These are phyloP conservation scores for Cheilosia scutellata DNA, from an alignment of 2,888 invertebrate species.

Conservation along the genomic window DNA sequence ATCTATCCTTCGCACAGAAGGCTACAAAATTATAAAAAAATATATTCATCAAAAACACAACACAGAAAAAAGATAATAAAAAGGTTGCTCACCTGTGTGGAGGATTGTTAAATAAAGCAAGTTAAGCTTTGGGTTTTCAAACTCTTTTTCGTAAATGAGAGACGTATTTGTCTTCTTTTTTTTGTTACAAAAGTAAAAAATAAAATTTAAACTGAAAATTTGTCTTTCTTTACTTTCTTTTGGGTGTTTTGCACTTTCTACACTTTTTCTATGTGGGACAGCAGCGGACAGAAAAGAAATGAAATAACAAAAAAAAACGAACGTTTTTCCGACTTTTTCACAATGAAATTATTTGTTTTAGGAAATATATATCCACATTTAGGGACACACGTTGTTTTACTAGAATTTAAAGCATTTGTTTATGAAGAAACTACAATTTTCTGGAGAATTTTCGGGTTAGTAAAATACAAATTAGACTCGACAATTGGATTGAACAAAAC, in stretches of 20 bases:
- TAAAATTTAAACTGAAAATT: conserved; percentile 5
- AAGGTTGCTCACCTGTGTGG: conserved; percentile 60
- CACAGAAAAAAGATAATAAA: conserved; percentile 8
- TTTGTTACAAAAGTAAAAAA: conserved; percentile 2
- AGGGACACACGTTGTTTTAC: conserved; percentile 6
- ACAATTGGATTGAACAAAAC: conserved; percentile 60
- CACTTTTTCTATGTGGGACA: conserved; percentile 65
- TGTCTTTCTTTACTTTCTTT: conserved; percentile 47
- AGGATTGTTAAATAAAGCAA: conserved; percentile 45
- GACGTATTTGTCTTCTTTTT: conserved; percentile 12
- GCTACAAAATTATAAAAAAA: conserved; percentile 15
- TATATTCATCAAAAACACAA: conserved; percentile 18
- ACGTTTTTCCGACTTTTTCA: conserved; percentile 53
- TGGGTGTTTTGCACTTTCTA: conserved; percentile 73
- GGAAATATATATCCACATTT: conserved; percentile 8
- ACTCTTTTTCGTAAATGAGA: conserved; percentile 20
- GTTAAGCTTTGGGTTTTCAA: conserved; percentile 11
- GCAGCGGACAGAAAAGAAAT: conserved; percentile 63
- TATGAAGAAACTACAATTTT: conserved; percentile 15
- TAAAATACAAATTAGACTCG: conserved; percentile 48
- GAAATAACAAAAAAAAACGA: conserved; percentile 50
- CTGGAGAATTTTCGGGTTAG: conserved; percentile 21
- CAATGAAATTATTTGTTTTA: conserved; percentile 16
- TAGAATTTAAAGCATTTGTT: conserved; percentile 38
- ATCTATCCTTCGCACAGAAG: conserved; percentile 44